Base-by-base conservation (phyloP, 2,888 invertebrate genomes). In the Drosophila colorata region DNA sequence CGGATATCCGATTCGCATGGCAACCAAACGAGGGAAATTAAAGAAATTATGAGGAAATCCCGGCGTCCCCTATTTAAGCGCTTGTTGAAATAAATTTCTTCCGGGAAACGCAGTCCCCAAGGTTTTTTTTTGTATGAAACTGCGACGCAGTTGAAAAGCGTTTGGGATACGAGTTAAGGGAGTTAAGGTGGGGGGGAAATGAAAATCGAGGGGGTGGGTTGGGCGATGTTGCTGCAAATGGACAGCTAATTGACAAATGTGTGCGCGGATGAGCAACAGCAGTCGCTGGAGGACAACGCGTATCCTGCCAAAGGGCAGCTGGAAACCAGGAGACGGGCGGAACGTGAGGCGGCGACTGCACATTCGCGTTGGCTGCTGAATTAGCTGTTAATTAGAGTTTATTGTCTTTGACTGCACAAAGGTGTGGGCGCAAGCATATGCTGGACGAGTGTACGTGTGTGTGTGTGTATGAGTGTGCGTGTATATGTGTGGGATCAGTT, bases 211-310 rank as follows among this genome's bases (percentile, higher is more conserved):
- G 20, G 20, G 20, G 3, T 2, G 20, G 2, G 20, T 2, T 1
- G 31, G 31, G 7, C 2, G 28, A n/a, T 3, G 11, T 9, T 9
- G 18, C 28, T 43, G 73, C 79, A 72, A 84, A 69, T 75, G 69
- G 69, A 60, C 57, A 52, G 69, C 80, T 83, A 83, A 83, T 83
- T 88, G 80, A 86, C 71, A 88, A 86, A 88, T 83, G 78, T 74
- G 44, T 71, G 52, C 58, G 51, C 47, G 38, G 28, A 52, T 68
- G 53, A 41, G 64, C 38, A 65, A 48, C 20, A 44, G 40, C 23
- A 18, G 33, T 1, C 14, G 28, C 16, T 23, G 25, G 1, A 37
- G 23, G 41, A 47, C 43, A 37, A n/a, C 43, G 25, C 44, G 40
- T 31, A 9, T 35, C 20, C 37, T 13, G 18, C 23, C 58, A 48